These are phyloP conservation scores for Scaptodrosophila lebanonensis DNA, from an alignment of 1,140 invertebrate genomes.

Conservation along the genomic window DNA sequence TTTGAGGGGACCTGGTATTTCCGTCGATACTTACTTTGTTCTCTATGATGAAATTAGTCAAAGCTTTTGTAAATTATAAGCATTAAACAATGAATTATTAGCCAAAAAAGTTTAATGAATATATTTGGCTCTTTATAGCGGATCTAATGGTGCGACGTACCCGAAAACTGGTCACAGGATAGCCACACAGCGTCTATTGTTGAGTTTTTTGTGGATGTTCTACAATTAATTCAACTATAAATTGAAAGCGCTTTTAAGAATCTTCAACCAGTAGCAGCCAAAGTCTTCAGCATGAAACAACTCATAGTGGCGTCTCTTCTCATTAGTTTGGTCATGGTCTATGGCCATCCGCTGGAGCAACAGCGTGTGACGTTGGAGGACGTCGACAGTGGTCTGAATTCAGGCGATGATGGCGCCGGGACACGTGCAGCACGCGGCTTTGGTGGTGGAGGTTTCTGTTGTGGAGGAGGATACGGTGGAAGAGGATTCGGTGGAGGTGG, in stretches of 20 bases:
- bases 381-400: slow-evolving; percentile 36
- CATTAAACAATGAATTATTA: slow-evolving; percentile 29
- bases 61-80: slow-evolving; percentile 15
- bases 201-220: slow-evolving; percentile 27
- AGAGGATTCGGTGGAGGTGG: slow-evolving; percentile 1
- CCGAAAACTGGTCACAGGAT: slow-evolving; percentile 35
- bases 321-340: slow-evolving; percentile 15
- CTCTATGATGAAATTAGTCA: too few species aligned
- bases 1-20: slow-evolving; percentile 41
- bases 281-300: slow-evolving; percentile 46
- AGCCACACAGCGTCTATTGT: too few species aligned
- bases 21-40: background rate
- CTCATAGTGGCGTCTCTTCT: slow-evolving; percentile 26
- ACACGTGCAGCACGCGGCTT: slow-evolving; percentile 31
- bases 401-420: slow-evolving; percentile 26
- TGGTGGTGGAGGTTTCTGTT: slow-evolving; percentile 24
- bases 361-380: slow-evolving; percentile 36
- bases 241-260: slow-evolving; percentile 30
- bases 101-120: slow-evolving; percentile 27
- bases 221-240: slow-evolving; percentile 14
- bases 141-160: too few species aligned
- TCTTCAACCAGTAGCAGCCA: slow-evolving; percentile 29
- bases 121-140: slow-evolving; percentile 35
- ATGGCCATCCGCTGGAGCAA: slow-evolving; percentile 31
- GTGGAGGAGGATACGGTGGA: slow-evolving; percentile 19